Percentiles rank a stretch among this genome's conserved stretches.
Evolutionary conservation across 2,797 vertebrate genomes (phyloP).

Genomic region (Anolis apletophallus): DNA sequence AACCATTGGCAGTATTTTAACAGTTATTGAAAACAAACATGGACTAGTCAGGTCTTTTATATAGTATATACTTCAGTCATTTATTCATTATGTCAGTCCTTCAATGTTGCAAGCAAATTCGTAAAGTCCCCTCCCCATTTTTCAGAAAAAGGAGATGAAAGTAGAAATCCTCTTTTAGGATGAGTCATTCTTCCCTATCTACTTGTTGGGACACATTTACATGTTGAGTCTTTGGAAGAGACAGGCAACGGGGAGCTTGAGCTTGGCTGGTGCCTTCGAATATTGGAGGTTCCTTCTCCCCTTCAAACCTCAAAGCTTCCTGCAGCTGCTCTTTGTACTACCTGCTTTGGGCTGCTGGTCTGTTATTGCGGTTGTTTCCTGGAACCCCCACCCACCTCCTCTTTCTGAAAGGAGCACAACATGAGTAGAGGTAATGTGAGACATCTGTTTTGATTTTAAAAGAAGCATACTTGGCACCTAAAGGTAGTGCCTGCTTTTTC

Average conservation of each 20-base stretch:
- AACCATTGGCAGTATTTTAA: background rate
- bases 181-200: background rate
- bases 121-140: background rate
- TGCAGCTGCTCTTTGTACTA: background rate
- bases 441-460: background rate
- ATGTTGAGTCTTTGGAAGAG: background rate
- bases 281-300: background rate
- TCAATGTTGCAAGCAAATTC: background rate
- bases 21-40: background rate
- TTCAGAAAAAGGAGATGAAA: background rate
- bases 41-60: background rate
- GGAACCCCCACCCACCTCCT: too few species aligned
- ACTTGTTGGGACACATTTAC: background rate
- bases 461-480: background rate
- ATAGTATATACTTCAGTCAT: too few species aligned
- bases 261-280: background rate
- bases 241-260: background rate
- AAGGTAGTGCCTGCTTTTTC: background rate
- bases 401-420: background rate
- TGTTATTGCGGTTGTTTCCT: background rate
- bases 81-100: background rate
- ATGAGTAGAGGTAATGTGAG: background rate
- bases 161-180: background rate
- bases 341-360: background rate
- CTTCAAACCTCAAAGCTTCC: background rate